Conservation (phyloP, 1,140 invertebrate species). For the Sminthurinus signatus region DNA sequence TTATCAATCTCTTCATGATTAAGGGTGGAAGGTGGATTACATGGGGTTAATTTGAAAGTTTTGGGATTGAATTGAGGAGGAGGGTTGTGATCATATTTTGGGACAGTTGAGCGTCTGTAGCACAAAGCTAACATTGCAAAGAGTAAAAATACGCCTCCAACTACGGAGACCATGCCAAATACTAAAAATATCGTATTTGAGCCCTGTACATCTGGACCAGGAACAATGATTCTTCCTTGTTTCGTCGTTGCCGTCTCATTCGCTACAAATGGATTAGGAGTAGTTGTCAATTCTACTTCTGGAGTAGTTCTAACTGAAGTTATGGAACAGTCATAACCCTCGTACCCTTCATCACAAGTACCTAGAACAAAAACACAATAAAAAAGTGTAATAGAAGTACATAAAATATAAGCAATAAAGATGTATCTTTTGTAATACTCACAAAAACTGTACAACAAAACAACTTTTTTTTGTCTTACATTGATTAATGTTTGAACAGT, state of each 20-base stretch:
- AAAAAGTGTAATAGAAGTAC: too few relatives aligned
- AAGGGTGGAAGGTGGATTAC: conserved; percentile 11
- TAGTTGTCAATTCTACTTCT: conserved; percentile 47
- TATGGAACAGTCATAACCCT: conserved; percentile 76
- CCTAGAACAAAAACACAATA: too few relatives aligned
- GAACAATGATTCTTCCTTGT: conserved; percentile 15
- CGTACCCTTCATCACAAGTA: conserved; percentile 83
- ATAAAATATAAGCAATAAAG: too few relatives aligned
- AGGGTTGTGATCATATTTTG: conserved; percentile 32
- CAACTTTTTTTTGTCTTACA: too few relatives aligned
- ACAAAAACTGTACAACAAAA: too few relatives aligned
- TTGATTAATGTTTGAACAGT: conserved; percentile 86
- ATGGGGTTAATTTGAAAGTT: conserved; percentile 35
- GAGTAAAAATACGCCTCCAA: conserved; percentile 96
- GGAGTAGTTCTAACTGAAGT: conserved; percentile 51
- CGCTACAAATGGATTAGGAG: conserved; percentile 42
- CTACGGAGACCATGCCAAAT: conserved; percentile 94
- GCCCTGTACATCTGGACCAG: conserved; percentile 51
- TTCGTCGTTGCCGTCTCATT: conserved; percentile 41
- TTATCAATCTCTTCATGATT: conserved; percentile 40
- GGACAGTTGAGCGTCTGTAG: conserved; percentile 58
- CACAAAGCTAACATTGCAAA: conserved; percentile 97
- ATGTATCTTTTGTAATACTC: too few relatives aligned
- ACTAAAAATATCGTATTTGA: conserved; percentile 94
- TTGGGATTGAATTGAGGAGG: conserved; percentile 39